Percentiles rank a stretch among this genome's conserved stretches.
Conservation (phyloP, 2,888 invertebrate species). For the Diaprepes abbreviatus region DNA sequence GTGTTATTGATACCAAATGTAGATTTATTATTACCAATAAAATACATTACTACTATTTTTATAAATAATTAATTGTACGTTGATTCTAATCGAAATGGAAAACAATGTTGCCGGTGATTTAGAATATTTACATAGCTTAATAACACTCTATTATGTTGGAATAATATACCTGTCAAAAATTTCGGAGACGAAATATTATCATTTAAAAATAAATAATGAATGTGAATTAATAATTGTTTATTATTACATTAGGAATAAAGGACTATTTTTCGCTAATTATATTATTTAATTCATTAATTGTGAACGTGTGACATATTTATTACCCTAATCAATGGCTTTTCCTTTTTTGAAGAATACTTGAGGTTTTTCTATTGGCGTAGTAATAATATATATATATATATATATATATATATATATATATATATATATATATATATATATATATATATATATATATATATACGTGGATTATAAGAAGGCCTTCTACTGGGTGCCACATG, state of each 20-base stretch:
- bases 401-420: no score
- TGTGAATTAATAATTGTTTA: neutral
- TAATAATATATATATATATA: no score
- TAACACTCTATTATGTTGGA: neutral
- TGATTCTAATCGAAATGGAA: conserved; percentile 15
- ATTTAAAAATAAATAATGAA: neutral
- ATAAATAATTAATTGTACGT: conserved; percentile 21
- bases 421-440: no score
- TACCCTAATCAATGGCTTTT: neutral
- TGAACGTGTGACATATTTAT: neutral
- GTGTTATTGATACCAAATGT: conserved; percentile 24
- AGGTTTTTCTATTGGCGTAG: no score
- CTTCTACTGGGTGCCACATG: no score
- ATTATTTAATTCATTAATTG: neutral
- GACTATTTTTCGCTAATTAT: conserved; percentile 1
- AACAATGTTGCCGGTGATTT: conserved; percentile 6
- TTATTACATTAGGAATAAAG: conserved; percentile 2
- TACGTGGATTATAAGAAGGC: no score
- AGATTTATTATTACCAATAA: conserved; percentile 22
- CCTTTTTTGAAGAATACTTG: neutral
- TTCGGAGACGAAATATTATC: neutral
- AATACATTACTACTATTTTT: neutral
- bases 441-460: no score
- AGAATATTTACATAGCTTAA: neutral
- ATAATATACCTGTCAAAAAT: neutral